Evolutionary conservation across 1,140 invertebrate species (phyloP), one percentile per base, ranked within the genome.

Genomic region (Micrasema longulum): DNA sequence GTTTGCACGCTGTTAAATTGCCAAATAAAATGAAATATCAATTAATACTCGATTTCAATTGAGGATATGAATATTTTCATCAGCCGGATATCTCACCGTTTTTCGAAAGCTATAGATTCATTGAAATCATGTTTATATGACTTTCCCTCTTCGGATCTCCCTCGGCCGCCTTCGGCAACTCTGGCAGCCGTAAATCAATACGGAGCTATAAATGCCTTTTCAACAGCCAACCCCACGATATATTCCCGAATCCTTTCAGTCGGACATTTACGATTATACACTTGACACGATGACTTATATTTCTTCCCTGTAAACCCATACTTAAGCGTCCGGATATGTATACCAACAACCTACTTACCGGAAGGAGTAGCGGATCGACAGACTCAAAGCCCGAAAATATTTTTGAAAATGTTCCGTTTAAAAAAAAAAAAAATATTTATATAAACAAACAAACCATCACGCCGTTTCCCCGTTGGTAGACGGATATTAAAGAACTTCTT

Each of bases 271-370:
- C 63, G 63, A 66, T 48, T 52, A 66, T 50, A 52, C 63, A 66
- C 63, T 66, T 66, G 63, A 66, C 63, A 66, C 48, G 47, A 66
- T 66, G 63, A 66, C 63, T 50, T 66, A 52, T 66, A 50, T 66
- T 52, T n/a, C 63, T 52, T 52, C 63, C 45, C 41, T 60, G 16
- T 60, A 60, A 60, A 60, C 55, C 6, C 16, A 38, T 35, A 20
- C 36, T 10, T 31, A 16, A 16, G 38, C 36, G 45, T 20, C 1
- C 6, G 14, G 10, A 7, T 48, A 11, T 14, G 45, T 6, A 6
- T 47, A 31, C 26, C 11, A 5, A 16, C 11, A 5, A 45, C 41
- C 11, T n/a, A 16, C 16, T 47, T 1, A 16, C n/a, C 12, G 48
- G 3, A 20, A 12, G 20, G 48, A 11, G 14, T 22, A 4, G 48